phyloP scores from a whole-genome alignment of 2,888 invertebrate species.

The Iselma pallidipennis region DNA sequence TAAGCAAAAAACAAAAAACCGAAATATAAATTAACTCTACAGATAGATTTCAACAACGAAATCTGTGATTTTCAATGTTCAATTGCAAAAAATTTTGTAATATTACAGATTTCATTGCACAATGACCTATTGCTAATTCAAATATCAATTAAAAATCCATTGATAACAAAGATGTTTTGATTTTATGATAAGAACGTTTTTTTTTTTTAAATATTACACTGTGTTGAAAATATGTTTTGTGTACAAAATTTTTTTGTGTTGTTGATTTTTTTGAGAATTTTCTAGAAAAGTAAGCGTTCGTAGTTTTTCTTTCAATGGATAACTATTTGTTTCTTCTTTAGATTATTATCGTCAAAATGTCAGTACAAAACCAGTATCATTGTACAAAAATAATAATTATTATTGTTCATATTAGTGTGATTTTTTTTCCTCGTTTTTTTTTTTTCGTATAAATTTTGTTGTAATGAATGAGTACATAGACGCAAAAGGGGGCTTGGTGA shows the following conservation, averaged over 20 bases:
- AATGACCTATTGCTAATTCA: slow-evolving; percentile 23
- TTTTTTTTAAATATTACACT: slow-evolving; percentile 14
- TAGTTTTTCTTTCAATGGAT: slow-evolving; percentile 5
- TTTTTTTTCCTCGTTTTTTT: neutral
- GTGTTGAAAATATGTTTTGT: slow-evolving; percentile 22
- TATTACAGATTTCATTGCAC: slow-evolving; percentile 24
- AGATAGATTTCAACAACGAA: slow-evolving; percentile 16
- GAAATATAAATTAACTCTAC: too few species aligned
- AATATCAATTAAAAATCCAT: too few species aligned
- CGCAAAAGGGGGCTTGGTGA: neutral
- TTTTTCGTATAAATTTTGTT: slow-evolving; percentile 9
- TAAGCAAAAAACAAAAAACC: slow-evolving; percentile 20
- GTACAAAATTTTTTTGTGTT: slow-evolving; percentile 24
- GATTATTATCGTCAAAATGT: slow-evolving; percentile 9
- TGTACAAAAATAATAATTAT: slow-evolving; percentile 15
- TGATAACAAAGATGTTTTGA: too few species aligned
- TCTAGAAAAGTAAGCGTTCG: slow-evolving; percentile 25
- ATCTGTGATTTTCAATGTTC: slow-evolving; percentile 10
- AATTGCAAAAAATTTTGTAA: neutral
- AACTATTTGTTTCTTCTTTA: slow-evolving; percentile 6
- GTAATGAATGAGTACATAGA: neutral
- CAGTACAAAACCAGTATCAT: slow-evolving; percentile 12
- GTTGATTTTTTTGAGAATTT: slow-evolving; percentile 16
- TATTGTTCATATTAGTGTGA: neutral
- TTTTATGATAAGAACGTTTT: neutral